phyloP scores from a whole-genome alignment of 2,113 vertebrate genomes.

The Tringa solitaria region DNA sequence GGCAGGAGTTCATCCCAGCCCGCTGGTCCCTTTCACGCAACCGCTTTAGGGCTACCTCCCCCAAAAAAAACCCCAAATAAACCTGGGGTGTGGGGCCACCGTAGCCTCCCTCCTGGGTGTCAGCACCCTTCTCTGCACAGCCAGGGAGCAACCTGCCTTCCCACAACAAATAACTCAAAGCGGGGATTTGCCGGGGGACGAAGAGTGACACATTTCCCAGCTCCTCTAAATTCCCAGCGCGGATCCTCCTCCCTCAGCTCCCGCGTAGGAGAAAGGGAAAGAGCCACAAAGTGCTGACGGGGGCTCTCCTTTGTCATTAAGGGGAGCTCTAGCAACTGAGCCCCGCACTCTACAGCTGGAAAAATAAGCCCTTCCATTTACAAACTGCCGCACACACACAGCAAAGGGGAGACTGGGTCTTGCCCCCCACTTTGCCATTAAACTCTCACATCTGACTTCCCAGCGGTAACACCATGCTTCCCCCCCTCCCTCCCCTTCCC shows the following conservation, averaged over 20 bases:
- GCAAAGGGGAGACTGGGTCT: not conserved
- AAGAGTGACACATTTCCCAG: not conserved
- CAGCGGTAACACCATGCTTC: not conserved
- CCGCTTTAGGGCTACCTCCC: not conserved
- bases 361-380: not conserved
- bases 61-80: not conserved
- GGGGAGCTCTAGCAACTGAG: not conserved
- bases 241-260: not conserved
- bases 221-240: fast-evolving
- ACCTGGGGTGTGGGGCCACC: not conserved
- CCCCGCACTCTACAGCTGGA: not conserved
- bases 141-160: not conserved
- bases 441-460: not conserved
- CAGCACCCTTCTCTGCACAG: not conserved
- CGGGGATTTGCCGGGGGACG: not conserved
- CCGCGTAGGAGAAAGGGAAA: fast-evolving
- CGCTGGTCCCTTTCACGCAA: not conserved
- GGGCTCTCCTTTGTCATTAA: not conserved
- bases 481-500: not conserved
- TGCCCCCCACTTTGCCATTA: not conserved
- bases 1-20: not conserved
- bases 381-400: not conserved
- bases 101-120: not conserved
- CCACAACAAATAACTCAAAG: not conserved
- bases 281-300: not conserved